Percentiles rank a stretch among this genome's conserved stretches.
Conservation (phyloP, 2,888 invertebrate species). For the Melipona beecheii region DNA sequence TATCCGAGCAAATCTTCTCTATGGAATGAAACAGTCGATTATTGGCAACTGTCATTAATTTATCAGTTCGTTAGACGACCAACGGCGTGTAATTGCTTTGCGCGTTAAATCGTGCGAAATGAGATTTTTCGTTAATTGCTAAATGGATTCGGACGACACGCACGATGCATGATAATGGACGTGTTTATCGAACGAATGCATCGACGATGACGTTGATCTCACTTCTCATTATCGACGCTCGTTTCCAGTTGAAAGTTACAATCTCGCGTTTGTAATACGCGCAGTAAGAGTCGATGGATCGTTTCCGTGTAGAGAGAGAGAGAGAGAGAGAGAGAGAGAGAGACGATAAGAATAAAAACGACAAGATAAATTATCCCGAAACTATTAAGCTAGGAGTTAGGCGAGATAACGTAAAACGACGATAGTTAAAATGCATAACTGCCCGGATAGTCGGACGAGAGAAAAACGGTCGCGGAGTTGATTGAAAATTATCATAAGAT, state of each 20-base stretch:
- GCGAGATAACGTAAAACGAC: slow-evolving; percentile 35
- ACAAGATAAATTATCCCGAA: slow-evolving; percentile 34
- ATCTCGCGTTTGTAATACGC: not conserved
- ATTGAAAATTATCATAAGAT: slow-evolving; percentile 26
- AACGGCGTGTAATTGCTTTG: not conserved
- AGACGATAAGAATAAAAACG: not conserved
- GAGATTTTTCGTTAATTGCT: slow-evolving; percentile 1
- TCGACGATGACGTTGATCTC: not conserved
- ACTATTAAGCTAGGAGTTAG: slow-evolving; percentile 46
- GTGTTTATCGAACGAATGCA: slow-evolving; percentile 11
- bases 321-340: not conserved
- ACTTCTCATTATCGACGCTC: not conserved
- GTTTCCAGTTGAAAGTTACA: not conserved
- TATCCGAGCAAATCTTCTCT: not conserved
- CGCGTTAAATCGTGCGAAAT: not conserved
- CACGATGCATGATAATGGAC: not conserved
- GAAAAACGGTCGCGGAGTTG: slow-evolving; percentile 27
- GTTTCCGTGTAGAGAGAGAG: no score
- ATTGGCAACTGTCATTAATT: not conserved
- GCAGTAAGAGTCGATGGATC: no score
- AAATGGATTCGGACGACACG: not conserved
- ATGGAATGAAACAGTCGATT: not conserved
- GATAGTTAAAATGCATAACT: slow-evolving; percentile 56
- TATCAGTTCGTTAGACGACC: no score
- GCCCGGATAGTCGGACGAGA: slow-evolving; percentile 42